Conservation (phyloP, 2,113 vertebrate species). For the Tetrao urogallus region DNA sequence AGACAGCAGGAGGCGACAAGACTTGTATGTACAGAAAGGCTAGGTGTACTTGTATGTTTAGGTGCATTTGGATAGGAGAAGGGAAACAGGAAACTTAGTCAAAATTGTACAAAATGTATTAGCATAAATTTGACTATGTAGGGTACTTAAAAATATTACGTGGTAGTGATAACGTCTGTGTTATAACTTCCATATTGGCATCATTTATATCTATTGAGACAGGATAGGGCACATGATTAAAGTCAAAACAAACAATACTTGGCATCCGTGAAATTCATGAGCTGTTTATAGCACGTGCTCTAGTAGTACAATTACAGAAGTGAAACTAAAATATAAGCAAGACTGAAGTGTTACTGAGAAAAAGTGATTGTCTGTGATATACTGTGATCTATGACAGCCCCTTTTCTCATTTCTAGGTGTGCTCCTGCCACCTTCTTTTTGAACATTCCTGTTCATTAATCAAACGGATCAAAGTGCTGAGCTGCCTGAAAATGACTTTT, state of each 20-base stretch:
- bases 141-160: background rate
- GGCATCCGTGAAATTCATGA: background rate
- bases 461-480: background rate
- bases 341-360: background rate
- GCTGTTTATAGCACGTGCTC: background rate
- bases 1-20: background rate
- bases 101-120: background rate
- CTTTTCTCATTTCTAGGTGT: background rate
- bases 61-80: background rate
- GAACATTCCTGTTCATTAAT: background rate
- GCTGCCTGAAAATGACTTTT: background rate
- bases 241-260: background rate
- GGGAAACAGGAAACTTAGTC: background rate
- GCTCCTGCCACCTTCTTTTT: background rate
- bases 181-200: background rate
- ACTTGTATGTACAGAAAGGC: background rate
- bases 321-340: background rate
- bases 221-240: background rate
- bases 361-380: background rate
- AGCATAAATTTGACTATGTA: background rate
- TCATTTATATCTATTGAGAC: background rate
- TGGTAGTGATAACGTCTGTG: background rate
- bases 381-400: background rate
- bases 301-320: background rate
- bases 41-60: background rate